Conservation (phyloP, 2,797 vertebrate genomes). For the Fratercula arctica region DNA sequence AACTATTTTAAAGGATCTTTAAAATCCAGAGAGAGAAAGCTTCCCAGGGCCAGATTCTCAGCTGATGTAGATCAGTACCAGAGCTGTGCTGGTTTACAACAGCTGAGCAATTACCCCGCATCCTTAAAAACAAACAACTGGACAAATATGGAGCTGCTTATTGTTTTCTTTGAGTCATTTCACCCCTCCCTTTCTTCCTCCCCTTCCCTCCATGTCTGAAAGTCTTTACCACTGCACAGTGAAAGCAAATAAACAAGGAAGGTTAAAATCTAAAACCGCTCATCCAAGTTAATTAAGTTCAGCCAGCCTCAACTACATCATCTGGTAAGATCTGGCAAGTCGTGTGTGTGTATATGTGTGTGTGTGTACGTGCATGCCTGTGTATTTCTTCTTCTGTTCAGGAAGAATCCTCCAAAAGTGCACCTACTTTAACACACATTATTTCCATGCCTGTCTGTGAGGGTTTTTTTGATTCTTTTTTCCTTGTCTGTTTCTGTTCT, state of each 20-base stretch:
- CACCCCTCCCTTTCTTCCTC: background rate
- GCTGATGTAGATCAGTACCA: background rate
- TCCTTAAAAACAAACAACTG: background rate
- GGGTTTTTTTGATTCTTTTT: background rate
- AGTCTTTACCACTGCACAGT: constrained; percentile 57
- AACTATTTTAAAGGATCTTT: background rate
- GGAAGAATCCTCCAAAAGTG: background rate
- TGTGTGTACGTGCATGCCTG: background rate
- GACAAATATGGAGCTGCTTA: background rate
- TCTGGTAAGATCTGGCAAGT: constrained; percentile 51
- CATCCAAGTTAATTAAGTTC: constrained; percentile 74
- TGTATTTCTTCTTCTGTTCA: background rate
- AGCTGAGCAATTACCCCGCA: background rate
- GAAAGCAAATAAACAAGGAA: constrained; percentile 67
- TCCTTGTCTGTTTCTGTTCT: constrained; percentile 13
- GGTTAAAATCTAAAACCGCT: constrained; percentile 68
- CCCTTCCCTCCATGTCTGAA: constrained; percentile 47
- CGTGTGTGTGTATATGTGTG: background rate
- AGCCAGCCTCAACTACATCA: constrained; percentile 63
- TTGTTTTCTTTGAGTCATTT: background rate
- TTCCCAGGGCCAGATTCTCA: background rate
- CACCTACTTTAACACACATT: background rate
- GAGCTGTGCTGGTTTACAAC: background rate
- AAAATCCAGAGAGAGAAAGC: background rate
- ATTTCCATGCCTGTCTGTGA: background rate